Evolutionary conservation across 2,888 invertebrate genomes (phyloP), one percentile per base, ranked within the genome.

Genomic region (Sinhomidia bicolor): DNA sequence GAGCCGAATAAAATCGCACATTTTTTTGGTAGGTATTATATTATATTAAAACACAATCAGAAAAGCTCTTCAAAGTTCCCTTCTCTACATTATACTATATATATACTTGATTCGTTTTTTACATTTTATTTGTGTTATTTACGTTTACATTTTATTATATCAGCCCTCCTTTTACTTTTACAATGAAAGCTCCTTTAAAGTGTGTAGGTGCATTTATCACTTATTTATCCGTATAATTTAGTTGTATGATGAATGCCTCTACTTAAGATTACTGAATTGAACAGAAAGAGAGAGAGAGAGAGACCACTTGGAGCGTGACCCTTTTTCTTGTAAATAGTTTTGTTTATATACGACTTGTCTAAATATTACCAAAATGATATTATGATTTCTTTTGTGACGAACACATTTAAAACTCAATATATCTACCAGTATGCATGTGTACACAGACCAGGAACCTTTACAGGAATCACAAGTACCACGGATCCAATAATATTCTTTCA

Each of bases 251-350:
- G 36, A 78, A 78, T 57, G 78, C 32, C 54, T 78, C 54, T n/a
- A n/a, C n/a, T 57, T 32, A 78, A 78, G 71, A 54, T 78, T 54
- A 32, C 44, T 78, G 32, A 36, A 57, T 54, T 20, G 54, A 62
- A 62, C n/a, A n/a, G n/a, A 36, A 79, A 17, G 23, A 36, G 7
- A 6, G n/a, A 14, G n/a, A 14, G 17, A 78, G 7, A 26, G 44
- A 78, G 65, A 85, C 85, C 85, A 47, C 78, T 76, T 78, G 85
- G 79, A 85, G 85, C 17, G 85, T 85, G 85, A 85, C 85, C 85
- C 85, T 79, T 85, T 85, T 79, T 54, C 51, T 65, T 79, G 1
- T 68, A n/a, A 85, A 85, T 79, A 68, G 79, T 12, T 65, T 68
- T 85, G 79, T 85, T 85, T 85, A 68, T 79, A 41, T 47, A 60